These are phyloP conservation scores for Cathartes aura DNA, from an alignment of 2,113 vertebrate species.

Conservation along the genomic window DNA sequence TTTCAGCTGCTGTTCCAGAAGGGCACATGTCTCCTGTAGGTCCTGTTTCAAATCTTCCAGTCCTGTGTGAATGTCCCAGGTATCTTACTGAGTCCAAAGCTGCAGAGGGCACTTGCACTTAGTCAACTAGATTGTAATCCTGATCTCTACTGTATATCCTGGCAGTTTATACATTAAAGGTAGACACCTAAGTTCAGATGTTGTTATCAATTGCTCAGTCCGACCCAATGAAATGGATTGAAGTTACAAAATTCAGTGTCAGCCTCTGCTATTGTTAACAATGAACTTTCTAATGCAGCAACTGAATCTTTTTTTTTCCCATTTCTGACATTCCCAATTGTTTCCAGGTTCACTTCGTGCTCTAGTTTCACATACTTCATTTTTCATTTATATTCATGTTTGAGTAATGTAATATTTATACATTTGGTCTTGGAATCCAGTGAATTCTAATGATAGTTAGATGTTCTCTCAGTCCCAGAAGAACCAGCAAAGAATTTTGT, in stretches of 20 bases:
- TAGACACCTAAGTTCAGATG: neutral
- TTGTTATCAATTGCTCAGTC: neutral
- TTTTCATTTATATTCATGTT: slow-evolving; percentile 52
- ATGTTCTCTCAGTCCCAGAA: slow-evolving; percentile 25
- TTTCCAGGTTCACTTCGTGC: neutral
- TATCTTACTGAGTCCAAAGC: neutral
- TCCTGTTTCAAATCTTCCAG: neutral
- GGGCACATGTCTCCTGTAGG: neutral
- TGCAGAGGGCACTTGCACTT: neutral
- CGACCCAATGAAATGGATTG: neutral
- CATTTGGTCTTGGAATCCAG: slow-evolving; percentile 35
- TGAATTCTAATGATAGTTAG: slow-evolving; percentile 32
- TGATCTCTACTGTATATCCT: neutral
- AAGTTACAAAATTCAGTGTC: neutral
- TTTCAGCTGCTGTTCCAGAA: neutral
- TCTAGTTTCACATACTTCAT: slow-evolving; percentile 1
- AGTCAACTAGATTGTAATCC: neutral
- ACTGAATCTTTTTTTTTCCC: neutral
- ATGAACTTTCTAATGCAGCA: neutral
- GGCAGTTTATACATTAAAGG: neutral
- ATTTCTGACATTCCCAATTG: slow-evolving; percentile 2
- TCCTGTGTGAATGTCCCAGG: neutral
- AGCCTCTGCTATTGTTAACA: neutral
- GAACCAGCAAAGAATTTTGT: slow-evolving; percentile 38
- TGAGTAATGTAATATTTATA: slow-evolving; percentile 58